Evolutionary conservation across 2,797 vertebrate genomes (phyloP).

Genomic region (Sebastes hopkinsi): DNA sequence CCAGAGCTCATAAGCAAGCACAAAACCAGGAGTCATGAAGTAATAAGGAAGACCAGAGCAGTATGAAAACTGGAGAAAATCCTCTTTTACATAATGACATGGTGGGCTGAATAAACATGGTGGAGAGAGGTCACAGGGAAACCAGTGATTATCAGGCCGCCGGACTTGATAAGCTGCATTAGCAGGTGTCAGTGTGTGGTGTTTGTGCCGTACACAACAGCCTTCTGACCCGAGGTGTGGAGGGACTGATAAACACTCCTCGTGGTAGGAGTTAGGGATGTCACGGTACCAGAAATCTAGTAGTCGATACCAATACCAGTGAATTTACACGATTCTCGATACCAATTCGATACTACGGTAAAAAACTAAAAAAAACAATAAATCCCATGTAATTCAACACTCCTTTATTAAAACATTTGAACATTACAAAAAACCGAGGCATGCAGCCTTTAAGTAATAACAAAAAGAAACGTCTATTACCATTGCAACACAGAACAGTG

Average conservation of each 20-base stretch:
- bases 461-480: no score
- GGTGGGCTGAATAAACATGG: slow-evolving; percentile 17
- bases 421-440: no score
- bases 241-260: background rate
- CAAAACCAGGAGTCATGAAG: slow-evolving; percentile 16
- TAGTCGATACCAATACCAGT: no score
- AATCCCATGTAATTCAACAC: no score
- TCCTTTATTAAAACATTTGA: no score
- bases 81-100: slow-evolving; percentile 25
- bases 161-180: slow-evolving; percentile 2
- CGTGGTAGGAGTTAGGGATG: background rate
- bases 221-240: slow-evolving; percentile 5
- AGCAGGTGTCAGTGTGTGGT: slow-evolving; percentile 21
- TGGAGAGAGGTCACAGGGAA: slow-evolving; percentile 6
- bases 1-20: slow-evolving; percentile 1
- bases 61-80: slow-evolving; percentile 3
- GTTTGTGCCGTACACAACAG: background rate
- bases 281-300: no score
- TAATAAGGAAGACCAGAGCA: slow-evolving; percentile 1
- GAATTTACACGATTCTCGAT: no score
- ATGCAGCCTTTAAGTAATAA: no score
- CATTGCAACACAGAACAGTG: no score
- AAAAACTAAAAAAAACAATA: no score
- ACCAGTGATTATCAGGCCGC: slow-evolving; percentile 8
- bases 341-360: no score